Evolutionary conservation across 2,113 vertebrate species (phyloP), one percentile per base, ranked within the genome.

Genomic region (Xenopus borealis): DNA sequence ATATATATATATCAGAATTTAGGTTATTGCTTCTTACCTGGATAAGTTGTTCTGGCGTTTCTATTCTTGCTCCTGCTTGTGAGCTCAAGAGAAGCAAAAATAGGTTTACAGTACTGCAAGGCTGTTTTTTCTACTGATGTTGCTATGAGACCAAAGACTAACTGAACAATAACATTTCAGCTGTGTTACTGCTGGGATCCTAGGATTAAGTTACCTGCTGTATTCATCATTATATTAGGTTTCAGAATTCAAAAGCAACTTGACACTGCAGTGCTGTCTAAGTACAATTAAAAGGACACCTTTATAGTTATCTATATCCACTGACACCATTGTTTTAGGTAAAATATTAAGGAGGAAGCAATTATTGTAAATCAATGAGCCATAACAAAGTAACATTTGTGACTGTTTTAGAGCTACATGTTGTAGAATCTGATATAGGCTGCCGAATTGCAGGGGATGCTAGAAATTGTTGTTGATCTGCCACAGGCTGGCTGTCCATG

Each of bases 121-220:
- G 8, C 3, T 59, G 27, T 19, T 57, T 76, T 27, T 69, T 18
- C 27, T 62, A 59, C 73, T 62, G 50, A 69, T 69, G 73, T 76
- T 76, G 73, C 73, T 76, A 76, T 69, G 73, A 55, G 62, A 69
- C 73, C 66, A 18, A 69, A 23, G 61, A 46, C 47, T 53, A 40
- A 69, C 40, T 63, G 66, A 61, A 76, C 58, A 74, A 55, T 23
- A 47, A 73, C 72, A 67, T 23, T 18, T 62, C 23, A 63, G 66
- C 73, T 63, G 58, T 53, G 57, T 13, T 12, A 50, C 65, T n/a
- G 66, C 58, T 69, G 46, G 20, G 69, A 20, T 27, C 19, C 44
- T 47, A 13, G 59, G 45, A 76, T 69, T 62, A 33, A 63, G 66
- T 76, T 62, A 68, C 66, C 45, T 62, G 45, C 40, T 67, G 45